Conservation (phyloP, 2,888 invertebrate species). For the Pharmacophagus antenor region DNA sequence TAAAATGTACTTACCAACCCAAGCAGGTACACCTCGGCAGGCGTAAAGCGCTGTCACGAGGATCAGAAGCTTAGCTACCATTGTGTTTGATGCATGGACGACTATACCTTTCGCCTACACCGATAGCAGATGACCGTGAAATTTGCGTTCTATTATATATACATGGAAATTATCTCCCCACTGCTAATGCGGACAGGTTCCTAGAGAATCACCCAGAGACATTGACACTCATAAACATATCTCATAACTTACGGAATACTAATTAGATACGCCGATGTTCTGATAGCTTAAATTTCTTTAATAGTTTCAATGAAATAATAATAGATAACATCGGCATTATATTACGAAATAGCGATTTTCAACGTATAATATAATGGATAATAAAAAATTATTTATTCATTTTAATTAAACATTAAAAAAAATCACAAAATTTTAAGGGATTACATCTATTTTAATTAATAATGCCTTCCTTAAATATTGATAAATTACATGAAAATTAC, state of each 20-base stretch:
- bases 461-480: too few species aligned
- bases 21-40: conserved; percentile 56
- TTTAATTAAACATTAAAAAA: background rate
- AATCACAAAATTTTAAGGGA: background rate
- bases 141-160: conserved; percentile 70
- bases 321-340: conserved; percentile 3
- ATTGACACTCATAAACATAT: conserved; percentile 27
- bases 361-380: background rate
- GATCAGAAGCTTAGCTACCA: conserved; percentile 59
- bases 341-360: background rate
- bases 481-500: too few species aligned
- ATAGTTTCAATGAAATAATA: conserved; percentile 13
- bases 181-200: conserved; percentile 41
- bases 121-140: conserved; percentile 61
- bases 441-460: too few species aligned
- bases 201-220: conserved; percentile 21
- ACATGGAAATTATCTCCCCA: conserved; percentile 63
- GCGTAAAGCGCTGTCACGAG: conserved; percentile 49
- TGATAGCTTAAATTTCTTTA: conserved; percentile 19
- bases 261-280: conserved; percentile 24
- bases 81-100: conserved; percentile 46
- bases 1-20: conserved; percentile 48
- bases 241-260: conserved; percentile 28
- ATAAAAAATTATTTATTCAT: background rate
- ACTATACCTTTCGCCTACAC: conserved; percentile 55